Percentiles rank a stretch among this genome's conserved stretches.
Evolutionary conservation across 2,888 invertebrate genomes (phyloP).

Genomic region (Nomada goodeniana): DNA sequence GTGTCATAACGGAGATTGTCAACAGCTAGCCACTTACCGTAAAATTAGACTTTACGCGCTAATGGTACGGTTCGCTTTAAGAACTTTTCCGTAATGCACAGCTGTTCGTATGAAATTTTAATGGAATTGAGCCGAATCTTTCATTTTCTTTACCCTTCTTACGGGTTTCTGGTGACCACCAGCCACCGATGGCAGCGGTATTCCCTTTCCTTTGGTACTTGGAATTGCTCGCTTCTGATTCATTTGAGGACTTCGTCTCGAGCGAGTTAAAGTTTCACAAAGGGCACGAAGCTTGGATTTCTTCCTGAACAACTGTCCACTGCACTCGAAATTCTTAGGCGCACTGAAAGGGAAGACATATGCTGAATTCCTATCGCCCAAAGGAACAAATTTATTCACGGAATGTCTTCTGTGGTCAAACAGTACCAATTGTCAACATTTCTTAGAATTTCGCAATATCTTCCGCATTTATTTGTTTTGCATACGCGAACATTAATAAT

Average conservation of each 20-base stretch:
- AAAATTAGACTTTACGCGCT: constrained; percentile 63
- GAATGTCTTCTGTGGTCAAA: constrained; percentile 51
- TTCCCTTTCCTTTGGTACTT: constrained; percentile 33
- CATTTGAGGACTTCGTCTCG: constrained; percentile 65
- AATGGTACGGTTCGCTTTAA: constrained; percentile 48
- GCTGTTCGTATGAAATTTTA: constrained; percentile 63
- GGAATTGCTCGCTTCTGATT: constrained; percentile 60
- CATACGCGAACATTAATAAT: no score
- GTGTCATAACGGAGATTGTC: constrained; percentile 47
- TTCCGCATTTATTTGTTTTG: no score
- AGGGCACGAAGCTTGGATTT: constrained; percentile 65
- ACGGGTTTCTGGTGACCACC: constrained; percentile 30
- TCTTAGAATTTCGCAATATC: not conserved
- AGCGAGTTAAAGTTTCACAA: constrained; percentile 72
- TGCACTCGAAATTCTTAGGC: constrained; percentile 63
- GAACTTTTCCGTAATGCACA: constrained; percentile 50
- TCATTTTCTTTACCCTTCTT: constrained; percentile 30
- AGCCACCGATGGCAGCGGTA: constrained; percentile 28
- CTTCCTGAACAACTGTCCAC: constrained; percentile 60
- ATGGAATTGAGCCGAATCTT: constrained; percentile 51
- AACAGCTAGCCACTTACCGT: constrained; percentile 65
- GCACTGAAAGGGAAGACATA: constrained; percentile 45
- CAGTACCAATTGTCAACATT: constrained; percentile 11
- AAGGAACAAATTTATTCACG: constrained; percentile 63
- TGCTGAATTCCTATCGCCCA: constrained; percentile 61